Evolutionary conservation across 1,140 invertebrate species (phyloP).

Genomic region (Pissodes strobi): DNA sequence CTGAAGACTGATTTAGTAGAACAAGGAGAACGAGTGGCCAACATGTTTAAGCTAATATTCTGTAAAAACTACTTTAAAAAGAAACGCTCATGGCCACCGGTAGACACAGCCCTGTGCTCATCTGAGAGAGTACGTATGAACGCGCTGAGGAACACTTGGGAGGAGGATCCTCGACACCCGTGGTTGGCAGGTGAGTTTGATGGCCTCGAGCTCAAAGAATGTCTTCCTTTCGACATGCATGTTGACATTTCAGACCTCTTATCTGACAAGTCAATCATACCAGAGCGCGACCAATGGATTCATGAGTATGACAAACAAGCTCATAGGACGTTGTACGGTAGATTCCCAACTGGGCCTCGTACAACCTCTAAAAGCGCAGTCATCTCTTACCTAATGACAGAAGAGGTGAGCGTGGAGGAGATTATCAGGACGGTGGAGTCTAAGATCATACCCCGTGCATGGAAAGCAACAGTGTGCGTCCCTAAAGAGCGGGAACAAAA

Average conservation of each 20-base stretch:
- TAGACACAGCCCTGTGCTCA: neutral
- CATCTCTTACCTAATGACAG: neutral
- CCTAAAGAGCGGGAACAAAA: neutral
- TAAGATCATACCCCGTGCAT: neutral
- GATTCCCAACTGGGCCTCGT: too few relatives aligned
- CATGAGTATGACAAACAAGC: too few relatives aligned
- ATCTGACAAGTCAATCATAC: too few relatives aligned
- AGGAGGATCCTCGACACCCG: too few relatives aligned
- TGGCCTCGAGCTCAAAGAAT: too few relatives aligned
- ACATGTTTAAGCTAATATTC: neutral
- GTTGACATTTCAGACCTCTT: too few relatives aligned
- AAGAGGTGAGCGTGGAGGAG: neutral
- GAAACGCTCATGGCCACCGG: neutral
- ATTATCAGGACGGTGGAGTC: neutral
- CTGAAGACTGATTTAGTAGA: neutral
- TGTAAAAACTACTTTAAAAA: neutral
- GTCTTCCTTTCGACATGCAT: too few relatives aligned
- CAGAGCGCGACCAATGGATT: too few relatives aligned
- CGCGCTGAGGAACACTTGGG: neutral
- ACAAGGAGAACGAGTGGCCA: neutral
- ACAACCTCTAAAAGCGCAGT: neutral
- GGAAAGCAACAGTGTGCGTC: neutral
- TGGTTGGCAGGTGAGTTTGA: too few relatives aligned
- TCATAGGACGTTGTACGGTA: too few relatives aligned
- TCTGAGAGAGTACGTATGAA: neutral